phyloP scores from a whole-genome alignment of 2,113 vertebrate genomes.

The Brachirus orientalis region DNA sequence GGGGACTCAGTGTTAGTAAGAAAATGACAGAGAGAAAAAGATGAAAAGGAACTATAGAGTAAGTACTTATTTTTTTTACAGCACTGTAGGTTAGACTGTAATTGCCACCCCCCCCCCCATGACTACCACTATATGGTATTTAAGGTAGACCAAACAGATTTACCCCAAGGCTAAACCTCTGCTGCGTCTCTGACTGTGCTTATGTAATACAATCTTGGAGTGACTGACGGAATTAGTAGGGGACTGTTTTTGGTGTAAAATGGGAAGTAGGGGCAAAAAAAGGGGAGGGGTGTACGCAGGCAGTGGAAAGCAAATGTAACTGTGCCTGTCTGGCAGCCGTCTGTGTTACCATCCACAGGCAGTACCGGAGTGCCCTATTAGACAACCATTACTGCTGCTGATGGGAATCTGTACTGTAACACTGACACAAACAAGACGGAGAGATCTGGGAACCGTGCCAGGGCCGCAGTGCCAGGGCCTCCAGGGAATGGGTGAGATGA shows the following conservation, averaged over 20 bases:
- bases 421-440: conserved; percentile 66
- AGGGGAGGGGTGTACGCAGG: background rate
- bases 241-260: conserved; percentile 47
- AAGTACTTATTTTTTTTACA: conserved; percentile 60
- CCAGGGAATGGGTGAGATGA: conserved; percentile 58
- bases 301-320: conserved; percentile 29
- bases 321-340: conserved; percentile 60
- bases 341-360: conserved; percentile 62
- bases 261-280: conserved; percentile 38
- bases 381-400: conserved; percentile 65
- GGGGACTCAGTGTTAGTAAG: conserved; percentile 45
- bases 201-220: conserved; percentile 69
- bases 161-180: conserved; percentile 65
- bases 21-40: conserved; percentile 55
- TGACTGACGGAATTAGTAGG: conserved; percentile 65
- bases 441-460: conserved; percentile 57
- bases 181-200: conserved; percentile 58
- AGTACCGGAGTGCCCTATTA: conserved; percentile 61
- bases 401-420: conserved; percentile 62
- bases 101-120: conserved; percentile 72
- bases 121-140: conserved; percentile 72
- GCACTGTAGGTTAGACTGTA: conserved; percentile 70
- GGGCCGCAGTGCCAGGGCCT: conserved; percentile 48
- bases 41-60: conserved; percentile 61
- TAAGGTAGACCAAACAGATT: conserved; percentile 65